Evolutionary conservation across 2,888 invertebrate species (phyloP), one percentile per base, ranked within the genome.

Genomic region (Taphrorychus bicolor): DNA sequence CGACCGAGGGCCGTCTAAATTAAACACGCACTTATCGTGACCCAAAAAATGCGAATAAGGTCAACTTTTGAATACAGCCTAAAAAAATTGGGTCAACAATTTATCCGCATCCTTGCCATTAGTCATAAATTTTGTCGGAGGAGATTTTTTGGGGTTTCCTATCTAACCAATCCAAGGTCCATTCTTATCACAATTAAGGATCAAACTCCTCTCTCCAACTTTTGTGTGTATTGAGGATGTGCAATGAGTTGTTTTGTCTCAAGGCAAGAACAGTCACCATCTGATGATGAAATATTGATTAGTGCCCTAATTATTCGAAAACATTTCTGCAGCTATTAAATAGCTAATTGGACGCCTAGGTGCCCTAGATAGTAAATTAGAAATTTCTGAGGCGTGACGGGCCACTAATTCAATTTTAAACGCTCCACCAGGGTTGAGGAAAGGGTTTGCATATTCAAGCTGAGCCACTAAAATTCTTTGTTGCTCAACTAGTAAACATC

Each of bases 21-120:
- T 17, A 52, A 52, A 52, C 52, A 52, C 18, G 52, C 52, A 52
- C 54, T 54, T 54, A 54, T 54, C 54, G 18, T 24, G 54, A 54
- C 54, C 54, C 54, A 22, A 54, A 54, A 54, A 54, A 54, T 17
- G 18, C 54, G 32, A 24, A 54, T 54, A 54, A 54, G 54, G 54
- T 54, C 54, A 24, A 24, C 14, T 54, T 54, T 54, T 14, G 54
- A 54, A 54, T 32, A 24, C 24, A 16, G 32, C 24, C 54, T 24
- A 51, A 54, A 62, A 60, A 60, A 62, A 62, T 62, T 62, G 48
- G 61, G 61, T 62, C 61, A 54, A 54, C 54, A 54, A 4, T 54
- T 62, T 54, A 62, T 62, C 32, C 54, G 61, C 54, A 62, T 62
- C 61, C 61, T 62, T 54, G 61, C 48, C 22, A 54, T 54, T 62